Evolutionary conservation across 2,113 vertebrate species (phyloP).

Genomic region (Carettochelys insculpta): DNA sequence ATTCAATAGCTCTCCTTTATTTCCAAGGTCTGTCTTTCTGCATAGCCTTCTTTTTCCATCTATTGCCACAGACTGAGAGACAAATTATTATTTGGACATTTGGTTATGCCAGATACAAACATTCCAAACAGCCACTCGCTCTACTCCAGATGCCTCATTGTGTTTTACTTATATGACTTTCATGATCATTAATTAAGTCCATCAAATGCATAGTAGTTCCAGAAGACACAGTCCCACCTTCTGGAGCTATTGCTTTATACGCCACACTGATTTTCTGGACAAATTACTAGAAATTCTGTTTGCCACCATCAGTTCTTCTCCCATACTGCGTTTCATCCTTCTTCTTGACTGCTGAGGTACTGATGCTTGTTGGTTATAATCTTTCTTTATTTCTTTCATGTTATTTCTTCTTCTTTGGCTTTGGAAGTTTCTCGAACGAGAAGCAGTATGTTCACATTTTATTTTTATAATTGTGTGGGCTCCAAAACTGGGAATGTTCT

Average conservation of each 20-base stretch:
- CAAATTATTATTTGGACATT: background rate
- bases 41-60: rapidly evolving
- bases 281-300: background rate
- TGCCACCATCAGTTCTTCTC: background rate
- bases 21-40: background rate
- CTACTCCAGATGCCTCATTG: background rate
- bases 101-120: background rate
- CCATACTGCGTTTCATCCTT: background rate
- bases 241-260: background rate
- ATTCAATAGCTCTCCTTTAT: background rate
- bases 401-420: background rate
- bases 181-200: background rate
- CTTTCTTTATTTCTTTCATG: background rate
- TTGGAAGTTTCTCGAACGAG: background rate
- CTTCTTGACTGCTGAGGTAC: background rate
- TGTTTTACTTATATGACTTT: background rate
- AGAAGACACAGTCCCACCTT: background rate
- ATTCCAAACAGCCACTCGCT: background rate
- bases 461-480: background rate
- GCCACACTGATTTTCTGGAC: background rate
- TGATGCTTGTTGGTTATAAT: background rate
- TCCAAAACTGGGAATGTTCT: background rate
- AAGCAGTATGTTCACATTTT: background rate
- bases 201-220: background rate
- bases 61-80: background rate